Evolutionary conservation across 2,113 vertebrate genomes (phyloP).

Genomic region (Scomber scombrus): DNA sequence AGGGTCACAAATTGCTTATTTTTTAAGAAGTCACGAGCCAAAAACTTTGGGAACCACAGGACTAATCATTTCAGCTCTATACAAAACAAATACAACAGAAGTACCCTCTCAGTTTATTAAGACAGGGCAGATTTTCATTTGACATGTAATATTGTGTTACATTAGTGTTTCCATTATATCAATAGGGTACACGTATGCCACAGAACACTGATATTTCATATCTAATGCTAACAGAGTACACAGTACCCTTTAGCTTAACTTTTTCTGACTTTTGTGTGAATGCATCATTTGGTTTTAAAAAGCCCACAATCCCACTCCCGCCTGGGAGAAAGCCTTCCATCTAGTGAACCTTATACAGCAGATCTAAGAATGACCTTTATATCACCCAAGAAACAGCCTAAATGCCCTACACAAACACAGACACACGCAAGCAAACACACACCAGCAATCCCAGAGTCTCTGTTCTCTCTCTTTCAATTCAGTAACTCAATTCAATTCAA

Average conservation of each 20-base stretch:
- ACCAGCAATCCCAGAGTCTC: neutral
- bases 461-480: conserved; percentile 43
- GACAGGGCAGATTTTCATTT: neutral
- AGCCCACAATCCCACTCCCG: neutral
- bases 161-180: neutral
- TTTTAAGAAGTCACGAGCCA: no score
- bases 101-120: neutral
- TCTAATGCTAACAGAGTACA: conserved; percentile 5
- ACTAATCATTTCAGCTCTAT: no score
- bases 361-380: conserved; percentile 37
- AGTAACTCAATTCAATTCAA: no score
- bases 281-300: conserved; percentile 27
- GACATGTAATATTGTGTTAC: neutral
- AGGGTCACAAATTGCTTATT: no score
- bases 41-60: no score
- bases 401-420: neutral
- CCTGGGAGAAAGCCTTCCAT: conserved; percentile 17
- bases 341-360: neutral
- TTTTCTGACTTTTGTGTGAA: conserved; percentile 12
- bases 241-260: neutral
- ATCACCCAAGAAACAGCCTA: conserved; percentile 20
- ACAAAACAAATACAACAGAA: neutral
- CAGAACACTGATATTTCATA: neutral
- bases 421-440: conserved; percentile 10
- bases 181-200: neutral